Evolutionary conservation across 1,140 invertebrate species (phyloP).

Genomic region (Holcopasites calliopsidis): DNA sequence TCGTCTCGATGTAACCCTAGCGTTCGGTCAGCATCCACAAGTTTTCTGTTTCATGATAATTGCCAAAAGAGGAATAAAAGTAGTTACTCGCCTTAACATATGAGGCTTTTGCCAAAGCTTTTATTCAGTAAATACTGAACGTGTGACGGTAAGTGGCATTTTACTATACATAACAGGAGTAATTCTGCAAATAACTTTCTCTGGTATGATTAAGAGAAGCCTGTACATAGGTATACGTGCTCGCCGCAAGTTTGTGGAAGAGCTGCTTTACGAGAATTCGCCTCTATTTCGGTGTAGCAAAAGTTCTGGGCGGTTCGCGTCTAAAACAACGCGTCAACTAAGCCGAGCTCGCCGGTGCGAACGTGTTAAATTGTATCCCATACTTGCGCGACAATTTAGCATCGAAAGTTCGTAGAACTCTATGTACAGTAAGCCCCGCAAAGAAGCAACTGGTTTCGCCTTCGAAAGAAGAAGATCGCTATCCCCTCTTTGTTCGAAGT

Average conservation of each 20-base stretch:
- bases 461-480: too few relatives aligned
- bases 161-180: background rate
- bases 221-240: background rate
- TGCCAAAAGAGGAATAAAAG: too few relatives aligned
- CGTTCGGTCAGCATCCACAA: too few relatives aligned
- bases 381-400: background rate
- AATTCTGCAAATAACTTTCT: background rate
- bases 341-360: background rate
- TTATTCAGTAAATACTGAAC: too few relatives aligned
- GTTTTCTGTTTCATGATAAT: too few relatives aligned
- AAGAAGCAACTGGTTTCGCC: too few relatives aligned
- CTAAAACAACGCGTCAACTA: background rate
- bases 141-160: too few relatives aligned
- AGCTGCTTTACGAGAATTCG: background rate
- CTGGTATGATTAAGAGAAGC: background rate
- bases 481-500: too few relatives aligned
- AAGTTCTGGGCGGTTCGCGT: background rate
- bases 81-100: too few relatives aligned
- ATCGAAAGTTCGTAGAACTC: slow-evolving; percentile 7
- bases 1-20: too few relatives aligned
- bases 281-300: background rate
- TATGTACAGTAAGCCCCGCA: too few relatives aligned
- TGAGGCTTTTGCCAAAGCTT: too few relatives aligned
- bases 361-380: background rate
- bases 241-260: background rate